phyloP scores from a whole-genome alignment of 2,113 vertebrate genomes.

The Leiothrix lutea region DNA sequence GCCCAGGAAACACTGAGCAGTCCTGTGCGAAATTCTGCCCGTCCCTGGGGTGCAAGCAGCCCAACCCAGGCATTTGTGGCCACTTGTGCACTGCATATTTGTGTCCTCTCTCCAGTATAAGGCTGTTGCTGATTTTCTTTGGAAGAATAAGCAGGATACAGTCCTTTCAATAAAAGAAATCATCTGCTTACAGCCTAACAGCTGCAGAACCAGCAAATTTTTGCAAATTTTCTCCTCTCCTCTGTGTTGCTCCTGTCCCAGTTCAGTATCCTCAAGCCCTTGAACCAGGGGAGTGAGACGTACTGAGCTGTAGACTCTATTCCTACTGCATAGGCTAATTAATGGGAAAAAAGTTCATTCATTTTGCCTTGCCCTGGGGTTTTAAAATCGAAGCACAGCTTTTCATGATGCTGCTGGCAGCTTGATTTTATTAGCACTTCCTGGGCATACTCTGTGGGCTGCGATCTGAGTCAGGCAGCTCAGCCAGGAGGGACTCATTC shows the following conservation, averaged over 20 bases:
- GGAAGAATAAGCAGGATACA: not conserved
- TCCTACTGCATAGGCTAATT: not conserved
- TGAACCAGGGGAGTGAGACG: not conserved
- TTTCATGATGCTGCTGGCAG: not conserved
- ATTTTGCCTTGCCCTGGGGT: not conserved
- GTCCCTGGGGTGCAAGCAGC: not conserved
- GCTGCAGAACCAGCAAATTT: not conserved
- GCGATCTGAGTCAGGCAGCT: not conserved
- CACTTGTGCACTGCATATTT: not conserved
- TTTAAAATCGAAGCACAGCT: not conserved
- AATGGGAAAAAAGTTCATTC: not conserved
- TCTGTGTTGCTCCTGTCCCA: not conserved
- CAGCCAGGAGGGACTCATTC: not conserved
- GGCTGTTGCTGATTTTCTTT: not conserved
- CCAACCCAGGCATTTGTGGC: not conserved
- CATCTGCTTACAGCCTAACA: not conserved
- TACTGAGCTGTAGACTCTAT: not conserved
- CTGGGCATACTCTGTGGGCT: not conserved
- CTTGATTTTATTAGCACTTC: not conserved
- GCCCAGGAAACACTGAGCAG: not conserved
- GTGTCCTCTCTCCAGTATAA: not conserved
- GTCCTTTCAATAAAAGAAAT: not conserved
- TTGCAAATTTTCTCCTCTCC: not conserved
- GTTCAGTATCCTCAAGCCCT: not conserved
- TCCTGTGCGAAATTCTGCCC: not conserved